Percentiles rank a stretch among this genome's conserved stretches.
Conservation (phyloP, 1,140 invertebrate genomes). For the Aphelinus atriplicis region DNA sequence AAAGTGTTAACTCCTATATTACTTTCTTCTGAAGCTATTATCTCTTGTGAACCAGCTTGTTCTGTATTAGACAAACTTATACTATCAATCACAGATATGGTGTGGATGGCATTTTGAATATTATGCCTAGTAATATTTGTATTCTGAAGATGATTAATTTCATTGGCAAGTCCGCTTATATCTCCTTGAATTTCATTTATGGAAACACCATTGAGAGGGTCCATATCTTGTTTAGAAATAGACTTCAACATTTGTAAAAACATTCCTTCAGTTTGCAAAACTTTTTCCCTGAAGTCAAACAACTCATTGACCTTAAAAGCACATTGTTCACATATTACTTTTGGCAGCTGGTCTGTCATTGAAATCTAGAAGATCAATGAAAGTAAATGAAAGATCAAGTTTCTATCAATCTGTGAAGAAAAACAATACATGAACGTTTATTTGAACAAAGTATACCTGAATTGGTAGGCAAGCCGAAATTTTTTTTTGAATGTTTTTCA, state of each 20-base stretch:
- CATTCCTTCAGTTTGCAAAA: constrained; percentile 68
- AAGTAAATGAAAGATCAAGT: constrained; percentile 23
- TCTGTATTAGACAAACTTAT: constrained; percentile 57
- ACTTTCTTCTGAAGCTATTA: constrained; percentile 54
- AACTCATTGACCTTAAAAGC: constrained; percentile 70
- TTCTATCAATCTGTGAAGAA: not conserved
- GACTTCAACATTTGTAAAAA: constrained; percentile 67
- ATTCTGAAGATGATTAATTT: constrained; percentile 54
- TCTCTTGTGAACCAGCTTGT: constrained; percentile 59
- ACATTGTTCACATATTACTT: constrained; percentile 71
- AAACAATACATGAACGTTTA: constrained; percentile 5
- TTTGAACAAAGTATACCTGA: constrained; percentile 60
- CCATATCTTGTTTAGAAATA: constrained; percentile 53
- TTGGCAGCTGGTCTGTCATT: constrained; percentile 69
- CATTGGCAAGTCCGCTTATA: constrained; percentile 49
- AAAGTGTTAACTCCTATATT: constrained; percentile 59
- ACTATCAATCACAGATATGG: constrained; percentile 59
- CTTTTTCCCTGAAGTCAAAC: constrained; percentile 70
- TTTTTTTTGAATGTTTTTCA: constrained; percentile 71
- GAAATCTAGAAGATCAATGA: constrained; percentile 63
- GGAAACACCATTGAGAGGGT: constrained; percentile 42
- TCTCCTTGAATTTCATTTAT: constrained; percentile 49
- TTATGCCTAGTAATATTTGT: constrained; percentile 37
- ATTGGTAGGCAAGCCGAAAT: constrained; percentile 70
- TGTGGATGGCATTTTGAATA: constrained; percentile 50